A percentile compares a stretch with the other conserved stretches of the same genome.
phyloP scores from a whole-genome alignment of 2,888 invertebrate species.

The Campoletis raptor region DNA sequence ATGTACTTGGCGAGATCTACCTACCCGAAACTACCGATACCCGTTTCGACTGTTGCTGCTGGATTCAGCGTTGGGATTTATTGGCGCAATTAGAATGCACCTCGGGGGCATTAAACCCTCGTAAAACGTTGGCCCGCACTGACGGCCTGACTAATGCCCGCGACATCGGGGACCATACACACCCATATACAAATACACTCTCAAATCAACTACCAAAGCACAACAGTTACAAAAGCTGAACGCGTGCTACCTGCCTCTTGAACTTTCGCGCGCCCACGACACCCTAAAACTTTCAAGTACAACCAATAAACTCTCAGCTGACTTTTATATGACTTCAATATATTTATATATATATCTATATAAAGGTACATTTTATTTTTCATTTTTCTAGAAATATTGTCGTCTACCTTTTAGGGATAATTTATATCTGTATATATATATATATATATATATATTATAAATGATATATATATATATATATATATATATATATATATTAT shows the following conservation, averaged over 20 bases:
- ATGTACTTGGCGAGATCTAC: constrained; percentile 7
- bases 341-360: not conserved
- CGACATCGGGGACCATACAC: constrained; percentile 69
- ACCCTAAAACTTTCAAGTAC: constrained; percentile 39
- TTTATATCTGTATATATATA: no score
- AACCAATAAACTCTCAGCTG: constrained; percentile 33
- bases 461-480: no score
- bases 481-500: no score
- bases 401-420: not conserved
- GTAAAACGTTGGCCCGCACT: constrained; percentile 82
- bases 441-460: no score
- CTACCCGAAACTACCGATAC: not conserved
- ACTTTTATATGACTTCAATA: constrained; percentile 24
- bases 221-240: constrained; percentile 35
- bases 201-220: constrained; percentile 6
- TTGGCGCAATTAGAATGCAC: constrained; percentile 84
- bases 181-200: constrained; percentile 7
- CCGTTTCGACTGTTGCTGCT: constrained; percentile 41
- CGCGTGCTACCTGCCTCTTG: constrained; percentile 70
- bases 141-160: constrained; percentile 81
- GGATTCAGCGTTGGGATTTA: constrained; percentile 81
- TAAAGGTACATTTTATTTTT: not conserved
- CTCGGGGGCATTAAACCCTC: constrained; percentile 84
- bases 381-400: not conserved
- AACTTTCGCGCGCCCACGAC: constrained; percentile 51